Conservation (phyloP, 2,113 vertebrate genomes). For the Varanus salvator region DNA sequence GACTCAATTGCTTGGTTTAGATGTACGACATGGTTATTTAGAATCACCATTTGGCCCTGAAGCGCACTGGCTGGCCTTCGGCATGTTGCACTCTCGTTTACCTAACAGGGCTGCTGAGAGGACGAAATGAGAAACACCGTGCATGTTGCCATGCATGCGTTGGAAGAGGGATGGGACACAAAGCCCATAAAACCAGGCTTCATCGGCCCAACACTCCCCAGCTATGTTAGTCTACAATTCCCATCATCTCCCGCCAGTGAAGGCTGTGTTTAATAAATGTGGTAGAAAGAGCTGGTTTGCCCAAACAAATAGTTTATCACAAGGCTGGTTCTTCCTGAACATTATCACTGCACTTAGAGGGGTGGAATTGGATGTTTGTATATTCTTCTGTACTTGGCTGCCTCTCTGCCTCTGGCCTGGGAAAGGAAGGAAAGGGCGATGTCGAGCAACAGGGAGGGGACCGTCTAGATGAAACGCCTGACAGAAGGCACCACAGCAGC, state of each 20-base stretch:
- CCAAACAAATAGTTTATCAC: neutral
- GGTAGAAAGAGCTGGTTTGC: neutral
- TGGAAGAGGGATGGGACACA: neutral
- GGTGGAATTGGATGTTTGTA: neutral
- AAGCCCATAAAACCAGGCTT: neutral
- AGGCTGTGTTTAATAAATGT: neutral
- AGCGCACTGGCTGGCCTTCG: neutral
- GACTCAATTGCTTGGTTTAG: neutral
- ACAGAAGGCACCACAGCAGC: too few relatives aligned
- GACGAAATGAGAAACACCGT: neutral
- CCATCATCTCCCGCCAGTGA: neutral
- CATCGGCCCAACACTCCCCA: neutral
- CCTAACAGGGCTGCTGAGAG: neutral
- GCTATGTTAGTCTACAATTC: neutral
- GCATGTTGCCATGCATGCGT: neutral
- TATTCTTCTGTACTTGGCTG: too few relatives aligned
- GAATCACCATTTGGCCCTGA: neutral
- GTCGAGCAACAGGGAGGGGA: too few relatives aligned
- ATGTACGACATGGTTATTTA: neutral
- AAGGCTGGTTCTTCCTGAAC: neutral
- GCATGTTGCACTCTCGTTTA: neutral
- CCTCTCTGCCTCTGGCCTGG: too few relatives aligned
- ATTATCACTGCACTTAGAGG: too few relatives aligned
- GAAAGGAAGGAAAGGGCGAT: too few relatives aligned
- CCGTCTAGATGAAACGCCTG: too few relatives aligned